These are phyloP conservation scores for Macrophya annulata DNA, from an alignment of 2,888 invertebrate genomes.

Conservation along the genomic window DNA sequence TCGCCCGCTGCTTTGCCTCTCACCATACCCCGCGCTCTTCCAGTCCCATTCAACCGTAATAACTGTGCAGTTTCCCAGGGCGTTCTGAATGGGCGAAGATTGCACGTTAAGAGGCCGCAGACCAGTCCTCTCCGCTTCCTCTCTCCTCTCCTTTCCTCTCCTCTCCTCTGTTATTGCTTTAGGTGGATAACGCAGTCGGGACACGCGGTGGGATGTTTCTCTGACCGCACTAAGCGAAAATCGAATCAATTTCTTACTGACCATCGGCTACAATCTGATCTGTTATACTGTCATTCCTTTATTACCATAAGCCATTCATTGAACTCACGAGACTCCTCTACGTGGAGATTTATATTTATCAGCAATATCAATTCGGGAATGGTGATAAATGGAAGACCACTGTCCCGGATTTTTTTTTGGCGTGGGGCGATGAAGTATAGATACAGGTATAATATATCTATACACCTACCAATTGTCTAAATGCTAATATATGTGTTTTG, in stretches of 20 bases:
- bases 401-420: neutral
- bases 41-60: constrained; percentile 78
- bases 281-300: neutral
- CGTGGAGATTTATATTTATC: neutral
- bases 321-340: neutral
- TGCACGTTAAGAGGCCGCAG: constrained; percentile 77
- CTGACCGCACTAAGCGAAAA: neutral
- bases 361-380: neutral
- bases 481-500: neutral
- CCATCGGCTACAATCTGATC: neutral
- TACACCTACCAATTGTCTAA: neutral
- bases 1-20: constrained; percentile 30
- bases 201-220: neutral
- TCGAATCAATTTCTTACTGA: neutral
- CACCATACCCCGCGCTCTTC: constrained; percentile 62
- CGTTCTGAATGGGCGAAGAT: constrained; percentile 79
- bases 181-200: constrained; percentile 15
- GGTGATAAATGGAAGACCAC: neutral
- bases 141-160: constrained; percentile 64
- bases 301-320: neutral
- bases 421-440: neutral
- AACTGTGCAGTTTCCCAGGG: constrained; percentile 79
- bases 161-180: constrained; percentile 51
- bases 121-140: constrained; percentile 67
- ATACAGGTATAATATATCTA: neutral